Base-by-base conservation (phyloP, 2,888 invertebrate species). In the Drosophila niveifrons region DNA sequence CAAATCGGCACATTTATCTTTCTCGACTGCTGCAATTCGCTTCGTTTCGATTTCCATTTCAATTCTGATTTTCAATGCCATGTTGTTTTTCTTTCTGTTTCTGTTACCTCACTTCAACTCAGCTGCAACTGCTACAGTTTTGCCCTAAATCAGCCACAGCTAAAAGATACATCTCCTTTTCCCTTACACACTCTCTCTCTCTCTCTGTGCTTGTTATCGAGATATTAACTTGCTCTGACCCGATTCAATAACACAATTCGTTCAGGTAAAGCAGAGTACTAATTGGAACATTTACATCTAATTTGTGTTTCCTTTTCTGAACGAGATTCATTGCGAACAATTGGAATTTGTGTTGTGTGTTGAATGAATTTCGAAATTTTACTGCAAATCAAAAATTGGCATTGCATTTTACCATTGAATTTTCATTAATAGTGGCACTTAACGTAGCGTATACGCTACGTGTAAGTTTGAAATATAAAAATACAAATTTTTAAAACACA, bases 1-100 rank as follows among this genome's bases (percentile, higher is more conserved):
- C 29, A 48, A 41, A 58, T 41, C 48, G 46, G 31, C 56, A 56
- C 56, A 63, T 63, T 63, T 63, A 48, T 63, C 56, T 58, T 41
- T 29, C 56, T 56, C 36, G 23, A 44, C 47, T 39, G 58, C 47
- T 39, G 58, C 48, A 58, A 58, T 58, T 48, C 41, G 47, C 58
- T 39, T 58, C 36, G 29, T 18, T 50, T 58, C 58, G 41, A 58
- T 58, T 58, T 34, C 7, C 13, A 56, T 36, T 18, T 44, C 44
- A 44, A 44, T 44, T 56, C 46, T 13, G 11, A 34, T 56, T 46
- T 17, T n/a, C 55, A 17, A 18, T 44, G 55, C 41, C 52, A 39
- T 53, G 31, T 31, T 29, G 18, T 18, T 8, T n/a, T 10, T 18
- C 10, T 31, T 46, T 13, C 18, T 13, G 11, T 18, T 10, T 11